phyloP scores from a whole-genome alignment of 2,888 invertebrate genomes.

The Kryphioiulus occultus region DNA sequence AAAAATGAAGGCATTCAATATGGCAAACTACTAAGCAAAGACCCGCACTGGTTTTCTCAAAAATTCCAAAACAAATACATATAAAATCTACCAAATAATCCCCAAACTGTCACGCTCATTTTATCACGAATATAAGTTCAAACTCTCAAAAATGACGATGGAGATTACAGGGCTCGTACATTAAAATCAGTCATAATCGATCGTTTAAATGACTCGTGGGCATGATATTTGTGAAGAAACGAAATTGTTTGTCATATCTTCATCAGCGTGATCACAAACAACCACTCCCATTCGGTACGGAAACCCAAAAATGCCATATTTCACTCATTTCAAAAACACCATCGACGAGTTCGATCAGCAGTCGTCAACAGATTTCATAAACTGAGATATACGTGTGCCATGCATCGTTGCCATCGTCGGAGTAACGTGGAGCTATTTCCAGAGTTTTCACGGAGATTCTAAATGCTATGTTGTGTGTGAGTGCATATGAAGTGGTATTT shows the following conservation, averaged over 20 bases:
- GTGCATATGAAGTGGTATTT: slow-evolving; percentile 43
- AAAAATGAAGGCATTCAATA: slow-evolving; percentile 48
- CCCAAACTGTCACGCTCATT: no score
- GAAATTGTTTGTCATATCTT: no score
- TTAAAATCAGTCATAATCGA: no score
- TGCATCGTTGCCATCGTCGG: not conserved
- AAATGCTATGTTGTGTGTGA: slow-evolving; percentile 43
- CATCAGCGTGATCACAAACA: no score
- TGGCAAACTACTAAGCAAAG: not conserved
- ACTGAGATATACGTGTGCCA: not conserved
- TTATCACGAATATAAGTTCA: no score
- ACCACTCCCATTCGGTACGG: not conserved
- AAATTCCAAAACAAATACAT: no score
- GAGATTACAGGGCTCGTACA: not conserved
- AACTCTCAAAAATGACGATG: no score
- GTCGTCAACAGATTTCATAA: not conserved
- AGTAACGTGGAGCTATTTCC: not conserved
- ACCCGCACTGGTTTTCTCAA: no score
- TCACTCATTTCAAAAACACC: not conserved
- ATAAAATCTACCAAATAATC: no score
- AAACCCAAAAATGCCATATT: not conserved
- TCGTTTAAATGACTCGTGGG: no score
- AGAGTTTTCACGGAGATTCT: not conserved
- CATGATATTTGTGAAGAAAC: no score
- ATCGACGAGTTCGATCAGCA: not conserved